Evolutionary conservation across 37 sponge, comb jelly and placozoan species (phyloP), one percentile per base, ranked within the genome.

Genomic region (Agelas oroides): DNA sequence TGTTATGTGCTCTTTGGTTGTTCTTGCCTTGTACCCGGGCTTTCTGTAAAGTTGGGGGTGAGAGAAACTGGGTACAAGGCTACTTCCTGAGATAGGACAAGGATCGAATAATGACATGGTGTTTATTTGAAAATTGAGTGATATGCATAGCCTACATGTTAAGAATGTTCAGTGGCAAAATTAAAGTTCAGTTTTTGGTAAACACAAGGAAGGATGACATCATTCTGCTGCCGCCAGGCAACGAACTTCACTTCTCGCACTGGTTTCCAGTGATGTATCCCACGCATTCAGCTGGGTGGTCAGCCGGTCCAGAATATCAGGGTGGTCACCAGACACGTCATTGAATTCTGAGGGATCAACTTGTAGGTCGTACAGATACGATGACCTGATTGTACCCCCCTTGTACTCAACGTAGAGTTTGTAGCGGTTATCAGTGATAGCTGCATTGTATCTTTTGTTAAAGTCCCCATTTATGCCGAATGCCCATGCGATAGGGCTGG

Each of bases 391-490:
- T 5, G 60, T 23, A 23, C 35, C 87, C 20, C 41, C 62, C 70
- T 64, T 76, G 62, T 61, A 86, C 31, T 35, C 57, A 27, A 71
- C 77, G 57, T 77, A 20, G 28, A 75, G 65, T 54, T 91, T 91
- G 31, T 53, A 84, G 62, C 86, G 30, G 14, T 34, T 32, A 40
- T 53, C 67, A 24, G 58, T 27, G 1, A 41, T 34, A 17, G 76
- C 83, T 25, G 53, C 79, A 20, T 74, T 35, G 73, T 66, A 81
- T 18, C 32, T 52, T 5, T 78, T 81, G 55, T 40, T 36, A 65
- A 91, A 91, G 39, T 75, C 55, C 20, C 87, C 87, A 6, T 57
- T 72, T 23, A 86, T 70, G 12, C 53, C 81, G 56, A 83, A 83
- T 40, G 84, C 84, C 84, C 84, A 83, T 21, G 46, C 41, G 14